Percentiles rank a stretch among this genome's conserved stretches.
Evolutionary conservation across 2,888 invertebrate species (phyloP).

Genomic region (Tiliacea aurago): DNA sequence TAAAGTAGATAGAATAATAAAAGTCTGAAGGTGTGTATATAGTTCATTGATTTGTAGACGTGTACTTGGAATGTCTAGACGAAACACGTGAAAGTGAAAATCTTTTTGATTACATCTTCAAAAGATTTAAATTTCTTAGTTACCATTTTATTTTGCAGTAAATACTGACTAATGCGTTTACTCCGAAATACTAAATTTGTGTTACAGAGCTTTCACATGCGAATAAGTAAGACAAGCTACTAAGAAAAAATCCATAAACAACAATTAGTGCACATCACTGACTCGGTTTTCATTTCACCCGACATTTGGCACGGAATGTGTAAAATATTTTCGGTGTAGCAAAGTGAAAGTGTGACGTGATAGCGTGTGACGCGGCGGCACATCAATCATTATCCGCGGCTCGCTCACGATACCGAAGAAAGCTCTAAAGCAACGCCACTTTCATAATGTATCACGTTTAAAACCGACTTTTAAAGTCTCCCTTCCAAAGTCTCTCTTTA

Average conservation of each 20-base stretch:
- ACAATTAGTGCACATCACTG: slow-evolving; percentile 63
- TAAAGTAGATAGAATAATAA: slow-evolving; percentile 42
- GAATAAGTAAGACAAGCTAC: slow-evolving; percentile 14
- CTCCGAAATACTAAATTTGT: slow-evolving; percentile 11
- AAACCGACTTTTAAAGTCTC: slow-evolving; percentile 84
- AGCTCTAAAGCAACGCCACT: slow-evolving; percentile 86
- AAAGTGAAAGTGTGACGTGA: slow-evolving; percentile 84
- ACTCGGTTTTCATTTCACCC: slow-evolving; percentile 70
- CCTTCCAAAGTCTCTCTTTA: slow-evolving; percentile 64
- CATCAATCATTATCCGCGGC: slow-evolving; percentile 89
- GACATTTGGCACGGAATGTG: slow-evolving; percentile 73
- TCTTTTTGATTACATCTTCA: slow-evolving; percentile 8
- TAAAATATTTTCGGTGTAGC: slow-evolving; percentile 83
- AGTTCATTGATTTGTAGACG: slow-evolving; percentile 41
- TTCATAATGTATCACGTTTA: slow-evolving; percentile 88
- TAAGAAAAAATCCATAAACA: slow-evolving; percentile 37
- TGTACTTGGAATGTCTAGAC: slow-evolving; percentile 33
- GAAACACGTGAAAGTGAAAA: slow-evolving; percentile 1
- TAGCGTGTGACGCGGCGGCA: slow-evolving; percentile 78
- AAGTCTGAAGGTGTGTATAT: slow-evolving; percentile 35
- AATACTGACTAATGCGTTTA: background rate
- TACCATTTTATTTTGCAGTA: background rate
- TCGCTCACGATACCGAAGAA: slow-evolving; percentile 85
- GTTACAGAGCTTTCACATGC: slow-evolving; percentile 20
- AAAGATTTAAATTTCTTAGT: slow-evolving; percentile 7